Evolutionary conservation across 2,888 invertebrate species (phyloP), one percentile per base, ranked within the genome.

Genomic region (Pilophorus perplexus): DNA sequence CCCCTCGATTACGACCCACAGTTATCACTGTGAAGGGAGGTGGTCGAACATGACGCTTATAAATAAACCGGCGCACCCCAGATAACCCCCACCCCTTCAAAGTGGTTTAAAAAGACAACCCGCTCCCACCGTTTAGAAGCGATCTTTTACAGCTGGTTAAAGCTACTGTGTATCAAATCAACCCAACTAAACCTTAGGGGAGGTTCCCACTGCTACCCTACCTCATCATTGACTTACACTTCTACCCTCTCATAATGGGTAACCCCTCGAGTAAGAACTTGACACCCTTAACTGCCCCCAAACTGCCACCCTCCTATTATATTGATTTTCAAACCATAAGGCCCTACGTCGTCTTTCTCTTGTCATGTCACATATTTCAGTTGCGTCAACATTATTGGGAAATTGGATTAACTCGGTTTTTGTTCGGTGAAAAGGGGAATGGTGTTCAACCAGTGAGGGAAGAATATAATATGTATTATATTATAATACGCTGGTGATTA

Each of bases 91-190:
- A n/a, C n/a, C n/a, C n/a, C n/a, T n/a, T n/a, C n/a, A n/a, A n/a
- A 33, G 33, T 27, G n/a, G 28, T 28, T 52, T 52, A n/a, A 28
- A 52, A 28, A 52, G 42, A 23, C 42, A 59, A 25, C 59, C 27
- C 22, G 59, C 59, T 59, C 40, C 46, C 46, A 62, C 44, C 46
- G 46, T 62, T 62, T 62, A 62, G 33, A 62, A 40, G 4, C 33
- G 62, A 62, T 62, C 46, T 46, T 62, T 62, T 62, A 62, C 62
- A 62, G 62, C 62, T 62, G 62, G 62, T 62, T 62, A 62, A 46
- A 46, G 16, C 62, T 46, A 28, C 23, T 28, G 44, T 62, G 33
- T 46, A 62, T 62, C 46, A 62, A 62, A 62, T 62, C 62, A 52
- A 25, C 52, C 52, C 52, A n/a, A n/a, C 46, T 52, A 52, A 52